Evolutionary conservation across 1,140 invertebrate genomes (phyloP).

Genomic region (Phymorhynchus buccinoides): DNA sequence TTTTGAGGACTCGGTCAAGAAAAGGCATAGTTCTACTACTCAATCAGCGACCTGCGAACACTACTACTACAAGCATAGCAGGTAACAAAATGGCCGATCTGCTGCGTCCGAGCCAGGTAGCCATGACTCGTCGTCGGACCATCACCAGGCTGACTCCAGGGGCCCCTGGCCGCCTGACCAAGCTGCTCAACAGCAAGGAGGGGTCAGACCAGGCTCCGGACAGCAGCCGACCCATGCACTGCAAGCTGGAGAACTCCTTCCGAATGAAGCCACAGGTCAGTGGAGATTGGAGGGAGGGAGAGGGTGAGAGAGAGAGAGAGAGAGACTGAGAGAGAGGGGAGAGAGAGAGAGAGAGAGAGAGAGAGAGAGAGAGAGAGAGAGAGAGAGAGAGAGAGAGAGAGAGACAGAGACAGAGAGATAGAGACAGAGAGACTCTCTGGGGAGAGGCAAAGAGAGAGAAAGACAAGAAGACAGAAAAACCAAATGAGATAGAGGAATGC

Average conservation of each 20-base stretch:
- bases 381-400: no score
- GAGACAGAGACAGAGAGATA: no score
- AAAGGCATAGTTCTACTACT: no score
- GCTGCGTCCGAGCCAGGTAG: background rate
- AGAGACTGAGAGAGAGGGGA: background rate
- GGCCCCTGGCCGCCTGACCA: background rate
- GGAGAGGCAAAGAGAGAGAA: no score
- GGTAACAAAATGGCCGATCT: background rate
- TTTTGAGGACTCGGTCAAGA: no score
- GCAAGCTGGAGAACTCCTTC: conserved; percentile 55
- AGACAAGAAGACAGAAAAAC: no score
- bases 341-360: no score
- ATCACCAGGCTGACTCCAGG: conserved; percentile 5
- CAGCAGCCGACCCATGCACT: conserved; percentile 10
- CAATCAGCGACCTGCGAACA: no score
- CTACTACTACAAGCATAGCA: no score
- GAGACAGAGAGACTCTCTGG: no score
- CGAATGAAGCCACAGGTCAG: conserved; percentile 45
- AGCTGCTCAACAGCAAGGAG: background rate
- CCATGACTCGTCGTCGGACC: conserved; percentile 16
- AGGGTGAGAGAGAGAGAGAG: background rate
- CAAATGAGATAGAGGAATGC: no score
- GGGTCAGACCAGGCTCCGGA: conserved; percentile 46
- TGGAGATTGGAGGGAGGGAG: background rate
- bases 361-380: no score